phyloP scores from a whole-genome alignment of 2,113 vertebrate genomes.

The Strigops habroptila region DNA sequence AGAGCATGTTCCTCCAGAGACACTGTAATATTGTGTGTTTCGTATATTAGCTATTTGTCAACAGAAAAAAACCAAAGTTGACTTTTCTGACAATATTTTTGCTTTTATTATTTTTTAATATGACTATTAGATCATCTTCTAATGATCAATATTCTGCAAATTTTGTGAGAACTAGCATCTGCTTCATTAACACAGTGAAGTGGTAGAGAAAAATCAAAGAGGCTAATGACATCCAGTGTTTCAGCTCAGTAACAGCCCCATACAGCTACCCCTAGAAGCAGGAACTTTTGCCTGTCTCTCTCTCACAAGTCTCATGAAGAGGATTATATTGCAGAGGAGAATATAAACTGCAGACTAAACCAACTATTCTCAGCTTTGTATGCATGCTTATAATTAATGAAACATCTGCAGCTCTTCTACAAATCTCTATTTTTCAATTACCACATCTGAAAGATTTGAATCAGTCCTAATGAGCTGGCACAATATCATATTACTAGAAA shows the following conservation, averaged over 20 bases:
- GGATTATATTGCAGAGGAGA: background rate
- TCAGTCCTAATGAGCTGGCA: background rate
- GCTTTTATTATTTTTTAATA: background rate
- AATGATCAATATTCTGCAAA: background rate
- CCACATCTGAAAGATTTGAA: background rate
- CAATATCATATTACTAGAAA: background rate
- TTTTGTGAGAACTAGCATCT: background rate
- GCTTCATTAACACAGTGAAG: background rate
- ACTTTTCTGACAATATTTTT: background rate
- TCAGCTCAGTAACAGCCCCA: background rate
- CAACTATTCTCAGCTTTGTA: background rate
- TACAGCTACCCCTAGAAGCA: background rate
- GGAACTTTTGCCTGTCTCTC: background rate
- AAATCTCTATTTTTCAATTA: constrained; percentile 17
- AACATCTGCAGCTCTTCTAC: constrained; percentile 11
- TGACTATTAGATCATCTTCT: background rate
- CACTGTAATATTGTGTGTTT: background rate
- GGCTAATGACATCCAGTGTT: background rate
- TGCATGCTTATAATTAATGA: background rate
- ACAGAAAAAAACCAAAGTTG: background rate
- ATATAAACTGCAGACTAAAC: background rate
- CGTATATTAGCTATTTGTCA: background rate
- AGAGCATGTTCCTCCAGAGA: background rate
- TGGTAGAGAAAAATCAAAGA: background rate
- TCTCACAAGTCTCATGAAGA: background rate